A percentile compares a stretch with the other conserved stretches of the same genome.
These are phyloP conservation scores for Crioceris asparagi DNA, from an alignment of 2,888 invertebrate species.

Conservation along the genomic window DNA sequence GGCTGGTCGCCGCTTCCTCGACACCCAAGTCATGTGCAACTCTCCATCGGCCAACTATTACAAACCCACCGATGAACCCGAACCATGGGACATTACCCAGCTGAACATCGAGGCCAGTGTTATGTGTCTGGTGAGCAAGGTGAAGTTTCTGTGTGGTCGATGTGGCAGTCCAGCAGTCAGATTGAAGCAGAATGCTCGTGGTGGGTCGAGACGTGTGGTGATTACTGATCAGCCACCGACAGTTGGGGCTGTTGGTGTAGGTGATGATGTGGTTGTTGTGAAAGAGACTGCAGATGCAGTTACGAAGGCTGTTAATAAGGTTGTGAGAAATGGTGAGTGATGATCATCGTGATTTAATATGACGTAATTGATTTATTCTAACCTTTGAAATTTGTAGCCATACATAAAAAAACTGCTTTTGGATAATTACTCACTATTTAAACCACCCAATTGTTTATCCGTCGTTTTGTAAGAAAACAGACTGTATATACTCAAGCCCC, in stretches of 20 bases:
- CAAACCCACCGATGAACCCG: conserved; percentile 69
- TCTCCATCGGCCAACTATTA: conserved; percentile 69
- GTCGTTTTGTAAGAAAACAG: no score
- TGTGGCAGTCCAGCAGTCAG: conserved; percentile 63
- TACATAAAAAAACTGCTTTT: no score
- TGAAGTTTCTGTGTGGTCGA: conserved; percentile 64
- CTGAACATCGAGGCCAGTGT: conserved; percentile 80
- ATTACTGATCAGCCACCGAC: conserved; percentile 21
- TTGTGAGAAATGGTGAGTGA: conserved; percentile 46
- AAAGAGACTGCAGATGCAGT: conserved; percentile 29
- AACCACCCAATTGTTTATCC: no score
- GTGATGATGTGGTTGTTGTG: conserved; percentile 16
- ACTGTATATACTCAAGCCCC: no score
- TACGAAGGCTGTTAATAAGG: conserved; percentile 44
- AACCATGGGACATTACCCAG: conserved; percentile 77
- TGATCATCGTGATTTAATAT: no score
- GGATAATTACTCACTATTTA: no score
- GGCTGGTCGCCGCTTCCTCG: conserved; percentile 37
- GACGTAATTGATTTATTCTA: no score
- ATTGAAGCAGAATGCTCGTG: conserved; percentile 41
- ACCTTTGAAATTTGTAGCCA: no score
- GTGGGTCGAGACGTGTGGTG: conserved; percentile 19
- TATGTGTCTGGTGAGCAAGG: conserved; percentile 75
- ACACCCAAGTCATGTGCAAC: conserved; percentile 41
- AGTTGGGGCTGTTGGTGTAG: conserved; percentile 1